Conservation (phyloP, 2,888 invertebrate species). For the Cepaea hortensis region DNA sequence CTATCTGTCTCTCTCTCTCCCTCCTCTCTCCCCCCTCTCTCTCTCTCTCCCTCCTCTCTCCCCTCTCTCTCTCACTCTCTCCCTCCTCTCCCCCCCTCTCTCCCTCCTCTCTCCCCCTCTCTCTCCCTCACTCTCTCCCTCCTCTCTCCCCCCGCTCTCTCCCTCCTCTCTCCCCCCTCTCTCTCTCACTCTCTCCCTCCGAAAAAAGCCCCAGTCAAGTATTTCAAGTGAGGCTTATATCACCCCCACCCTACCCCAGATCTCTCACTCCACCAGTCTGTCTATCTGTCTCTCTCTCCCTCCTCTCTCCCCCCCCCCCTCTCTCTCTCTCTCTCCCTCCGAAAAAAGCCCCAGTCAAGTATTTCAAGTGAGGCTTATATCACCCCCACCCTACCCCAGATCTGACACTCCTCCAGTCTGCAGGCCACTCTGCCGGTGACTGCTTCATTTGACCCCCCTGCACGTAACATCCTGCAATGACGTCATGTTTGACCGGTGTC, state of each 20-base stretch:
- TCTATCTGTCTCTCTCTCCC: too few species aligned
- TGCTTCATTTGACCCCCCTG: too few species aligned
- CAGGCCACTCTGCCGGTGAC: not conserved
- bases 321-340: not conserved
- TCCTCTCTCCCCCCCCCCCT: not conserved
- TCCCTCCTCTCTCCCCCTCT: not conserved
- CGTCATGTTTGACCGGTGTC: too few species aligned
- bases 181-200: not conserved
- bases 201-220: not conserved
- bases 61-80: too few species aligned
- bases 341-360: not conserved
- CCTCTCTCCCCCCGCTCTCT: not conserved
- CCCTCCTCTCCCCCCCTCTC: not conserved
- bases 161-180: not conserved
- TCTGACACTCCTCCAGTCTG: too few species aligned
- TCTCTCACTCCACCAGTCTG: too few species aligned
- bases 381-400: not conserved
- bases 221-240: not conserved
- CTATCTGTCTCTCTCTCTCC: too few species aligned
- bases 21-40: too few species aligned
- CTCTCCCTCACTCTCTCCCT: too few species aligned
- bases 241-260: not conserved
- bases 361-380: not conserved
- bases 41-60: not conserved
- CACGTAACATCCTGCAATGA: too few species aligned